Conservation (phyloP, 2,113 vertebrate species). For the Centropus bengalensis region DNA sequence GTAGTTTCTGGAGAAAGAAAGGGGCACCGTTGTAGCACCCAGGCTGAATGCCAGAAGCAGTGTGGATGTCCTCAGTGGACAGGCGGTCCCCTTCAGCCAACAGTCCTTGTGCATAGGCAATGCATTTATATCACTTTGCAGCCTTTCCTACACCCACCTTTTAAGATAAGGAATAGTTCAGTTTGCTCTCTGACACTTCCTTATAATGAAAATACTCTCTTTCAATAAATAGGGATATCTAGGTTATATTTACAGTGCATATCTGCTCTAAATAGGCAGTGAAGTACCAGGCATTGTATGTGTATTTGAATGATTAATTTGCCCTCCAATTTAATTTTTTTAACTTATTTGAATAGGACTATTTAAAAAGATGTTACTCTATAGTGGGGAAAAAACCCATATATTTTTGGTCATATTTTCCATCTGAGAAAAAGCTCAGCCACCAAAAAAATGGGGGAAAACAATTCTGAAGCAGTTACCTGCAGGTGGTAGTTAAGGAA, state of each 20-base stretch:
- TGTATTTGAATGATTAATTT: not conserved
- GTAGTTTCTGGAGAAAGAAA: not conserved
- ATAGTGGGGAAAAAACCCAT: not conserved
- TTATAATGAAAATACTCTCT: not conserved
- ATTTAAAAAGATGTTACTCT: not conserved
- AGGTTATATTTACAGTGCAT: too few species aligned
- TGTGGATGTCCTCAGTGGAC: not conserved
- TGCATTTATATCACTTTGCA: not conserved
- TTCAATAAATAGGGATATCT: not conserved
- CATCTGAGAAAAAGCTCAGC: not conserved
- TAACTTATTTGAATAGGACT: not conserved
- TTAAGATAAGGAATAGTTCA: not conserved
- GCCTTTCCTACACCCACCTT: not conserved
- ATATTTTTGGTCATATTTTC: not conserved
- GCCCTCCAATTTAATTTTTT: not conserved
- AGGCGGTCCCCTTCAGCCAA: not conserved
- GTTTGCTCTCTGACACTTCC: not conserved
- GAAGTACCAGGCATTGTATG: not conserved
- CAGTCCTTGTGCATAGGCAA: not conserved
- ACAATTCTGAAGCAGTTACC: fast-evolving
- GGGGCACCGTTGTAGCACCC: not conserved
- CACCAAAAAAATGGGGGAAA: not conserved
- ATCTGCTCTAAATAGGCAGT: not conserved
- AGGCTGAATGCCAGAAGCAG: not conserved
- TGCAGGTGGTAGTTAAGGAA: not conserved